These are phyloP conservation scores for Sebastes taczanowskii DNA, from an alignment of 2,797 vertebrate species.

Conservation along the genomic window DNA sequence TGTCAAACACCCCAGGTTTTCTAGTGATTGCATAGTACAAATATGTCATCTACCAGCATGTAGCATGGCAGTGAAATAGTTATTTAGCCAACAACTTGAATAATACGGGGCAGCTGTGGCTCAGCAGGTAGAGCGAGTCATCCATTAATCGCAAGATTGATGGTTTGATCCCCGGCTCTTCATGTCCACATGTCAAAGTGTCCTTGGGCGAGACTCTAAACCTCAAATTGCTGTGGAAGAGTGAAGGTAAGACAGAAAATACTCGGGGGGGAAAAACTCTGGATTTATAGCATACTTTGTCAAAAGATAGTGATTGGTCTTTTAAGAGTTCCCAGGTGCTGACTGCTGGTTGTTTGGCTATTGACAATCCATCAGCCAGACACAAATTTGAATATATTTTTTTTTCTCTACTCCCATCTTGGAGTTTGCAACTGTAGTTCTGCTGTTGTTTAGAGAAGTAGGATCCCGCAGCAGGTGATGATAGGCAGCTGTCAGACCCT, in stretches of 20 bases:
- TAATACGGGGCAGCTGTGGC: not conserved
- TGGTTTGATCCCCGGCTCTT: not conserved
- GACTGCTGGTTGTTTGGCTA: not conserved
- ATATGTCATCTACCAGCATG: not conserved
- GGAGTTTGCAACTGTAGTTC: slow-evolving; percentile 1
- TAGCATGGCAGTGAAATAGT: not conserved
- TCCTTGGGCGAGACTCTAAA: not conserved
- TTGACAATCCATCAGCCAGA: slow-evolving; percentile 14
- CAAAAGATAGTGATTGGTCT: not conserved
- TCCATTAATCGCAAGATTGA: not conserved
- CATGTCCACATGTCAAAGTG: not conserved
- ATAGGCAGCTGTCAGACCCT: slow-evolving; percentile 37
- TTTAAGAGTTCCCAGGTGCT: not conserved
- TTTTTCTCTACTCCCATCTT: not conserved
- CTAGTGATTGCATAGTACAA: not conserved
- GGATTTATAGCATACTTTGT: not conserved
- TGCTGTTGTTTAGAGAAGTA: not conserved
- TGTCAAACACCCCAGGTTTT: not conserved
- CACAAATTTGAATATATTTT: not conserved
- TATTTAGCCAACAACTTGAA: not conserved
- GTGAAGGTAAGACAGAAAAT: not conserved
- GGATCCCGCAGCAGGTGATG: not conserved
- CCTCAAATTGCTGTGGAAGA: not conserved
- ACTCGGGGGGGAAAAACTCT: not conserved
- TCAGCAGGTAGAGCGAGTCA: not conserved